Conservation (phyloP, 1,140 invertebrate species). For the Tribolium madens region DNA sequence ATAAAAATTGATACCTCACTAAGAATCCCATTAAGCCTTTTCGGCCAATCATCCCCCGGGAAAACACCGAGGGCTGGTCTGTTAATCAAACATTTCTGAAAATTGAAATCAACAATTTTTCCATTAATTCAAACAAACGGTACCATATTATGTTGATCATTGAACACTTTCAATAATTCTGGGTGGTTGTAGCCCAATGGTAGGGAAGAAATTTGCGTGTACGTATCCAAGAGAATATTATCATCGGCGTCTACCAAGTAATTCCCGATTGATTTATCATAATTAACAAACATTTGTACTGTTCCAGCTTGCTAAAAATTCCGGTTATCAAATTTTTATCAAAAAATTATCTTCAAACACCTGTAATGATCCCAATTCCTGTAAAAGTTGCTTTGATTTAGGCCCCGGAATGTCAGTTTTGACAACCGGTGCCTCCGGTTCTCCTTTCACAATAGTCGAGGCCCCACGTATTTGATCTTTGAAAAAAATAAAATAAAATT, state of each 20-base stretch:
- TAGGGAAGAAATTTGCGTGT: conserved; percentile 96
- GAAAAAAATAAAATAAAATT: not conserved
- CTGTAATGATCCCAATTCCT: conserved; percentile 72
- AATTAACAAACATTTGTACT: conserved; percentile 95
- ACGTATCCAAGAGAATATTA: conserved; percentile 90
- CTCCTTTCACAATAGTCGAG: conserved; percentile 60
- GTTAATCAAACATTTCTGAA: conserved; percentile 77
- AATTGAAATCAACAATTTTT: not conserved
- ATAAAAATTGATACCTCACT: conserved; percentile 60
- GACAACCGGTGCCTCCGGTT: conserved; percentile 74
- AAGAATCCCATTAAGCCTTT: conserved; percentile 71
- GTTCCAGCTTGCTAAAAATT: conserved; percentile 55
- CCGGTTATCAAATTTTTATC: conserved; percentile 15
- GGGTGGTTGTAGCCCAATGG: conserved; percentile 98
- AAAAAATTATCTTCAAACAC: conserved; percentile 29
- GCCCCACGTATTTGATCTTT: conserved; percentile 41
- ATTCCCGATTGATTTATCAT: conserved; percentile 93
- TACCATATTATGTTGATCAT: conserved; percentile 79
- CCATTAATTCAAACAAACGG: not conserved
- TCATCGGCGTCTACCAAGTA: conserved; percentile 98
- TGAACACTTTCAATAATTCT: conserved; percentile 81
- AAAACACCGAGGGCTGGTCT: conserved; percentile 93
- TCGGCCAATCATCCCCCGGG: conserved; percentile 87
- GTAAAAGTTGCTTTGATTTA: conserved; percentile 72
- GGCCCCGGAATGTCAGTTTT: conserved; percentile 80